Evolutionary conservation across 2,888 invertebrate genomes (phyloP).

Genomic region (Apamea crenata): DNA sequence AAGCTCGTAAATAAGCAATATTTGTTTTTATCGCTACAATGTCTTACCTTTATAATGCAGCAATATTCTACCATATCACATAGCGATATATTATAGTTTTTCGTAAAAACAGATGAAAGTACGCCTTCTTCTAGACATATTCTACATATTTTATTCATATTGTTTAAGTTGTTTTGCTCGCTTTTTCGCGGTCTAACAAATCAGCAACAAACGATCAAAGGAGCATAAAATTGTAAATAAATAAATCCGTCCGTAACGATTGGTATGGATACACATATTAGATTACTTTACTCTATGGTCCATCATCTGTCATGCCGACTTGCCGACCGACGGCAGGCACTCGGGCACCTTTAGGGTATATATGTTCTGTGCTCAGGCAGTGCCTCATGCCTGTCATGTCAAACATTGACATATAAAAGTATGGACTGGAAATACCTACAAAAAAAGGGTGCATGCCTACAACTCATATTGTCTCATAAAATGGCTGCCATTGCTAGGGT

Average conservation of each 20-base stretch:
- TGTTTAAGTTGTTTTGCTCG: conserved; percentile 13
- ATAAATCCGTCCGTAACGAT: background rate
- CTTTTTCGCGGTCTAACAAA: conserved; percentile 3
- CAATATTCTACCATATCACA: conserved; percentile 91
- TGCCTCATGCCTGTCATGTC: no score
- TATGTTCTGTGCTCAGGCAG: no score
- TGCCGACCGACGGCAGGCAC: no score
- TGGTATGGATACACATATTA: background rate
- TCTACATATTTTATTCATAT: conserved; percentile 90
- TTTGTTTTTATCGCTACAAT: background rate
- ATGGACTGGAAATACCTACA: no score
- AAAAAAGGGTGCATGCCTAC: no score
- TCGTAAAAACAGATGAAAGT: conserved; percentile 91
- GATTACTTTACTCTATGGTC: no score
- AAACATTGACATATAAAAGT: no score
- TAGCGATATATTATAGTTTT: conserved; percentile 90
- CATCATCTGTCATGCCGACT: background rate
- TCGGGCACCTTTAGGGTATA: no score
- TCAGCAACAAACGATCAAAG: background rate
- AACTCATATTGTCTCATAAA: no score
- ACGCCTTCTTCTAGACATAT: conserved; percentile 91
- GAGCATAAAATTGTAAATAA: background rate
- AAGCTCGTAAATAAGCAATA: no score
- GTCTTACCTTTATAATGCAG: conserved; percentile 89
- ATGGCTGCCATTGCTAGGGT: no score